phyloP scores from a whole-genome alignment of 2,113 vertebrate genomes.

The Seriola dumerili region DNA sequence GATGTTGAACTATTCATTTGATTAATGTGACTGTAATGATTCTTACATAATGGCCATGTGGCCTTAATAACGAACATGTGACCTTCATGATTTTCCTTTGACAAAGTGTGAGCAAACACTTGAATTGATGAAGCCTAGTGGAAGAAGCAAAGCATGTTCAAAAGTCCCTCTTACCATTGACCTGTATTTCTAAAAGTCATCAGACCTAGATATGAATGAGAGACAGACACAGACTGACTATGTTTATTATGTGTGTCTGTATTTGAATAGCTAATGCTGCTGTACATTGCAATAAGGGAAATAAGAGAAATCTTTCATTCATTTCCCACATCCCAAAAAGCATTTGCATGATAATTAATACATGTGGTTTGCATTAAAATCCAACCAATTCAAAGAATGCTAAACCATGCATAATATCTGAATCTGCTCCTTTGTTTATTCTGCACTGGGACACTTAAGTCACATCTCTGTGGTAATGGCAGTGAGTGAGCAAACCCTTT shows the following conservation, averaged over 20 bases:
- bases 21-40: constrained; percentile 16
- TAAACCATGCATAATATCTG: constrained; percentile 51
- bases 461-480: not conserved
- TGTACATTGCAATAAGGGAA: not conserved
- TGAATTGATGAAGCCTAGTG: not conserved
- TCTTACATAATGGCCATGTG: not conserved
- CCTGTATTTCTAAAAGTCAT: constrained; percentile 5
- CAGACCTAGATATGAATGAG: constrained; percentile 12
- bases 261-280: not conserved
- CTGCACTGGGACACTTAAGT: constrained; percentile 32
- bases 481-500: constrained; percentile 20
- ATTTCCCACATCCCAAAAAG: constrained; percentile 22
- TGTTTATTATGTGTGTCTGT: not conserved
- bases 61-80: not conserved
- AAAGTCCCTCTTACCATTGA: not conserved
- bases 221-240: not conserved
- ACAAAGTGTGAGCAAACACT: not conserved
- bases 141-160: not conserved
- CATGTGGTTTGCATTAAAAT: constrained; percentile 35
- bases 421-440: constrained; percentile 11
- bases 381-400: constrained; percentile 9
- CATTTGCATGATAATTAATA: constrained; percentile 53
- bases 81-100: not conserved
- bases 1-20: not conserved
- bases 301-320: not conserved